Conservation (phyloP, 2,797 vertebrate species). For the Euphonia xanthogaster region DNA sequence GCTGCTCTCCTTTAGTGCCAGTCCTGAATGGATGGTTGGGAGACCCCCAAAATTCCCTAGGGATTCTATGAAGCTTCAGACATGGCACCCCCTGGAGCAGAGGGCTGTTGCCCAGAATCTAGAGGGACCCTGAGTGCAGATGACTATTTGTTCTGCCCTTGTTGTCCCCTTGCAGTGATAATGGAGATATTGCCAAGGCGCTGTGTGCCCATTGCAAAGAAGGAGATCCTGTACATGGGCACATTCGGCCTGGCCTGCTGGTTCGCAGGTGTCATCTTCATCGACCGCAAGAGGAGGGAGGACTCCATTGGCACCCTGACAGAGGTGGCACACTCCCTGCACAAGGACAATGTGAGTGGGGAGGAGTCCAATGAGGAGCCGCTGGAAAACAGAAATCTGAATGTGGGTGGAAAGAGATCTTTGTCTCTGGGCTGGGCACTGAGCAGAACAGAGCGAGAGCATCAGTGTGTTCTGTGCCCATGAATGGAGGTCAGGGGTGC, state of each 20-base stretch:
- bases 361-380: not conserved
- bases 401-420: not conserved
- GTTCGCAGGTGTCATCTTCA: constrained; percentile 77
- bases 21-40: not conserved
- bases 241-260: constrained; percentile 75
- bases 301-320: constrained; percentile 72
- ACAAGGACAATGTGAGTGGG: constrained; percentile 76
- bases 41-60: not conserved
- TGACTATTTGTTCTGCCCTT: not conserved
- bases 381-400: not conserved
- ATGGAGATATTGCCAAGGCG: constrained; percentile 74
- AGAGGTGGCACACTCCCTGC: constrained; percentile 72
- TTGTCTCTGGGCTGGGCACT: not conserved
- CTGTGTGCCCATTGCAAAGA: constrained; percentile 76
- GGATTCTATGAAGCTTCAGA: not conserved
- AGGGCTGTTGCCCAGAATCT: not conserved
- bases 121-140: not conserved
- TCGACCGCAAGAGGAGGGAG: constrained; percentile 74
- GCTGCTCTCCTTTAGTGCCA: not conserved
- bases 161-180: constrained; percentile 61
- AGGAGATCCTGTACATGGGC: constrained; percentile 76
- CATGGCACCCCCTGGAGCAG: not conserved
- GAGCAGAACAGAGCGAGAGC: not conserved
- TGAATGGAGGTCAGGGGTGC: not conserved
- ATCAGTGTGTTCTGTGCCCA: not conserved